These are phyloP conservation scores for Ianthella basta DNA, from an alignment of 37 sponge, comb jelly and placozoan genomes.

Conservation along the genomic window DNA sequence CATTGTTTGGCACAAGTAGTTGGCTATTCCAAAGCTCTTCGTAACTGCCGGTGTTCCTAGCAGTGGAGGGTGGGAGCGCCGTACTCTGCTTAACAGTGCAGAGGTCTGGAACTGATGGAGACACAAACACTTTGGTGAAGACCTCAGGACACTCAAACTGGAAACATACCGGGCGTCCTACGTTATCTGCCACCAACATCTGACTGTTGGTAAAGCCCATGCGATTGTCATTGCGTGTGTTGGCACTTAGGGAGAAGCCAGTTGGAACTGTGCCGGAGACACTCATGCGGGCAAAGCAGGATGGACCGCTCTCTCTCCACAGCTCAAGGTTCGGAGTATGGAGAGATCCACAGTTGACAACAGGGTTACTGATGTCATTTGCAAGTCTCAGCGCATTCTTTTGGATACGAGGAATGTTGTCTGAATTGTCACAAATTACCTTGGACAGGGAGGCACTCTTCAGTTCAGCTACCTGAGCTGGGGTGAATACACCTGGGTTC, in stretches of 20 bases:
- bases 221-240: neutral
- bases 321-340: conserved; percentile 10
- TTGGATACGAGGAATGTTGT: conserved; percentile 65
- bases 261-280: neutral
- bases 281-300: neutral
- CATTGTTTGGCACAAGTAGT: neutral
- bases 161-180: neutral
- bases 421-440: conserved; percentile 89
- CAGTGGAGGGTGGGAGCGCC: neutral
- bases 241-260: neutral
- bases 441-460: conserved; percentile 57
- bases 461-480: conserved; percentile 63
- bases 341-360: neutral
- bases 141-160: neutral
- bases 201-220: neutral
- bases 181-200: neutral
- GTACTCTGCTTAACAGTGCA: neutral
- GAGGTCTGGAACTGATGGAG: neutral
- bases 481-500: conserved; percentile 80
- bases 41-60: neutral
- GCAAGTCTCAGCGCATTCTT: conserved; percentile 64
- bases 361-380: neutral
- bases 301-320: conserved; percentile 9
- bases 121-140: neutral
- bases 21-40: neutral